Evolutionary conservation across 2,113 vertebrate species (phyloP).

Genomic region (Himantopus leucocephalus): DNA sequence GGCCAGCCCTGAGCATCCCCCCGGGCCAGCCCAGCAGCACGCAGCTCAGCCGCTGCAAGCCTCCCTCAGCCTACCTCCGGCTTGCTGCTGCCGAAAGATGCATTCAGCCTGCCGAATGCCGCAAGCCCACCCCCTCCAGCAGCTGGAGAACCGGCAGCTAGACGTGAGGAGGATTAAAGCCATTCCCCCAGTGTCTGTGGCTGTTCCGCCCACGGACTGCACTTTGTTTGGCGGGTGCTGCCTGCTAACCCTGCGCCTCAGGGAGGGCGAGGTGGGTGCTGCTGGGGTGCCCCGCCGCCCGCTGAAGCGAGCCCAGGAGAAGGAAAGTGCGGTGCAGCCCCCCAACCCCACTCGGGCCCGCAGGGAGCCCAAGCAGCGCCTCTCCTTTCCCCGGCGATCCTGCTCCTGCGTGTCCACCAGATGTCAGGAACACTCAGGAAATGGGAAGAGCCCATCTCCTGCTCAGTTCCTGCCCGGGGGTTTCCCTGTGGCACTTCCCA

Average conservation of each 20-base stretch:
- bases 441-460: not conserved
- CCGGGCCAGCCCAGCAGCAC: not conserved
- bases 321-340: not conserved
- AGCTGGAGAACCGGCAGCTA: not conserved
- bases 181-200: fast-evolving
- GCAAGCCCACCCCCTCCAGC: not conserved
- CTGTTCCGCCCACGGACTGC: fast-evolving
- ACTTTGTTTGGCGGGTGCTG: fast-evolving
- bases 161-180: not conserved
- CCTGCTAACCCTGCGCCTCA: not conserved
- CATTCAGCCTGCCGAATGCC: fast-evolving
- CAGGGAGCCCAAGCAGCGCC: not conserved
- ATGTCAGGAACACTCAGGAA: constrained; percentile 15
- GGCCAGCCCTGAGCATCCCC: not conserved
- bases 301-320: not conserved
- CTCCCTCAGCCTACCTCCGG: not conserved
- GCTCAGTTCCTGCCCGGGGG: not conserved
- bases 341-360: fast-evolving
- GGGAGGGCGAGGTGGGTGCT: not conserved
- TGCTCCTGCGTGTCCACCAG: not conserved
- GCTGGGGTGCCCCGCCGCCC: not conserved
- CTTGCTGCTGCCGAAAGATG: not conserved
- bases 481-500: not conserved
- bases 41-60: not conserved
- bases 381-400: not conserved